A percentile compares a stretch with the other conserved stretches of the same genome.
Evolutionary conservation across 2,888 invertebrate genomes (phyloP).

Genomic region (Pycnomerus fuliginosus): DNA sequence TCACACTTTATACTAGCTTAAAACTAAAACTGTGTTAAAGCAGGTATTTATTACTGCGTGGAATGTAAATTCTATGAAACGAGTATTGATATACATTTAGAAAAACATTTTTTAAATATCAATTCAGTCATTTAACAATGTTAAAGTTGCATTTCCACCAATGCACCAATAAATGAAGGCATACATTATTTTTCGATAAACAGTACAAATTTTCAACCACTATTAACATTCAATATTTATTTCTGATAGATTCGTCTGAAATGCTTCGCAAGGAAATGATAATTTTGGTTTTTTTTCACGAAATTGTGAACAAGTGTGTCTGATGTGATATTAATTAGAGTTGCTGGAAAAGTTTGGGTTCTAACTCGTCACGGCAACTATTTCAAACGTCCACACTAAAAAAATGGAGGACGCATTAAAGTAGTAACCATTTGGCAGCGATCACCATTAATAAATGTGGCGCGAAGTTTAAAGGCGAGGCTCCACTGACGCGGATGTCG

Average conservation of each 20-base stretch:
- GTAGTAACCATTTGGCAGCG: constrained; percentile 41
- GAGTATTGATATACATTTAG: constrained; percentile 12
- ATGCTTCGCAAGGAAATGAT: constrained; percentile 38
- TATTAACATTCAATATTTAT: constrained; percentile 6
- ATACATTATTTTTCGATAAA: constrained; percentile 14
- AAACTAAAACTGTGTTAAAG: too few relatives aligned
- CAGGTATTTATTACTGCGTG: too few relatives aligned
- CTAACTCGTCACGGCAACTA: constrained; percentile 5
- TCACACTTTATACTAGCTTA: constrained; percentile 4
- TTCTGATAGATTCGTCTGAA: constrained; percentile 30
- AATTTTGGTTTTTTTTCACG: background rate
- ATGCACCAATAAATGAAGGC: too few relatives aligned
- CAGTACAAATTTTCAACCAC: constrained; percentile 9
- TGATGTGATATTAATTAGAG: constrained; percentile 15
- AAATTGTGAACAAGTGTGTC: constrained; percentile 2
- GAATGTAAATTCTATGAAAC: background rate
- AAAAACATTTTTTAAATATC: constrained; percentile 10
- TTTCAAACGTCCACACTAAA: constrained; percentile 13
- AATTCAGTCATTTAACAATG: constrained; percentile 21
- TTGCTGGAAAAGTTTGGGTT: constrained; percentile 8
- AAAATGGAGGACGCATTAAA: constrained; percentile 27
- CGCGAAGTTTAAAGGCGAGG: constrained; percentile 37
- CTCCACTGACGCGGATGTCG: constrained; percentile 72
- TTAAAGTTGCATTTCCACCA: constrained; percentile 11
- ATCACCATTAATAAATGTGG: constrained; percentile 51